phyloP scores from a whole-genome alignment of 1,140 invertebrate genomes.

The Drepana arcuata region DNA sequence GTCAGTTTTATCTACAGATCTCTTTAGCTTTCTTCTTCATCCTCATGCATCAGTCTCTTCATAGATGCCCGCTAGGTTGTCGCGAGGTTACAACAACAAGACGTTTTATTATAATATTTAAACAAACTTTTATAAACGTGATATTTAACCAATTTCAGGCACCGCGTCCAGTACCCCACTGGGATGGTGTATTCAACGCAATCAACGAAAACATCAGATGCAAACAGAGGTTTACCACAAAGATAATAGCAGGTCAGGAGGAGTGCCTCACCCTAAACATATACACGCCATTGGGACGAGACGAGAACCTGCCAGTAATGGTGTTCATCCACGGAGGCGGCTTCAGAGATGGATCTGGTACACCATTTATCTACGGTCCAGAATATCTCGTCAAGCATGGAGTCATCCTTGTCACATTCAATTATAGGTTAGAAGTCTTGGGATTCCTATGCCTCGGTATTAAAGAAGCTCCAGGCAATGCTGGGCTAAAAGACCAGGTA shows the following conservation, averaged over 20 bases:
- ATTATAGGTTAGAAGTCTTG: constrained; percentile 76
- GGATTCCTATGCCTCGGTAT: constrained; percentile 76
- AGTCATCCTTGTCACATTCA: constrained; percentile 78
- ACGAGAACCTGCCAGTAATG: constrained; percentile 51
- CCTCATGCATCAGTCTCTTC: too few species aligned
- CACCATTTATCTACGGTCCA: constrained; percentile 70
- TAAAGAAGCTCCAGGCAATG: constrained; percentile 72
- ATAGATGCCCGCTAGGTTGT: too few species aligned
- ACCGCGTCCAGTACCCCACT: constrained; percentile 68
- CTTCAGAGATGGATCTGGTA: constrained; percentile 72
- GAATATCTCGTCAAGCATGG: constrained; percentile 76
- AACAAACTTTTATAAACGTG: too few species aligned
- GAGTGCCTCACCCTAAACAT: constrained; percentile 70
- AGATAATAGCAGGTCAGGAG: constrained; percentile 41
- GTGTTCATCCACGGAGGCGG: constrained; percentile 77
- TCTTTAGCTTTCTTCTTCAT: too few species aligned
- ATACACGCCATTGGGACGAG: constrained; percentile 49
- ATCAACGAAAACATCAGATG: constrained; percentile 69
- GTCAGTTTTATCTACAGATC: too few species aligned
- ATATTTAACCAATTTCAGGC: constrained; percentile 67
- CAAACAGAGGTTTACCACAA: constrained; percentile 59
- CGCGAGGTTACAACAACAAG: too few species aligned
- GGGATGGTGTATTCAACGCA: constrained; percentile 73
- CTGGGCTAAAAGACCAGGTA: constrained; percentile 73
- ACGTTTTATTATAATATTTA: too few species aligned